A percentile compares a stretch with the other conserved stretches of the same genome.
Conservation (phyloP, 1,140 invertebrate species). For the Saxidomus purpurata region DNA sequence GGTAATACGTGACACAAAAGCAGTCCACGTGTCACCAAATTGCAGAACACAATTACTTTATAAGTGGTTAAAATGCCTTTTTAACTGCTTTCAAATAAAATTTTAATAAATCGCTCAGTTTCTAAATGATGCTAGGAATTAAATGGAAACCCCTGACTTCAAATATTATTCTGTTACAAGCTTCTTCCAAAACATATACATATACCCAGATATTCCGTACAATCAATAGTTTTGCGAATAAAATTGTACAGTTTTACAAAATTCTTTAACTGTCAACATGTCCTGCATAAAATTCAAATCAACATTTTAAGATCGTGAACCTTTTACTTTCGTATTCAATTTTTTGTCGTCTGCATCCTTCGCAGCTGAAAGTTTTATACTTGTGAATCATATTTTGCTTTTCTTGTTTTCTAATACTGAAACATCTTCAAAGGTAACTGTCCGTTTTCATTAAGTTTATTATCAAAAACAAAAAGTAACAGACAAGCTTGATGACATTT, state of each 20-base stretch:
- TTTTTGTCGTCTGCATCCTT: constrained; percentile 23
- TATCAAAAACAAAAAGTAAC: not conserved
- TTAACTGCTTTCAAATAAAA: too few relatives aligned
- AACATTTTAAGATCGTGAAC: not conserved
- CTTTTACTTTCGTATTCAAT: not conserved
- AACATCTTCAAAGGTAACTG: not conserved
- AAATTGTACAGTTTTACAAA: not conserved
- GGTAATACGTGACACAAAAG: too few relatives aligned
- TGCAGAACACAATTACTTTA: too few relatives aligned
- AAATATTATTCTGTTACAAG: too few relatives aligned
- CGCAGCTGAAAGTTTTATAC: not conserved
- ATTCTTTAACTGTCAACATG: not conserved
- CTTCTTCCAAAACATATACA: too few relatives aligned
- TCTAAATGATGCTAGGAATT: too few relatives aligned
- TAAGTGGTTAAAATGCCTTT: too few relatives aligned
- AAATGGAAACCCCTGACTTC: too few relatives aligned
- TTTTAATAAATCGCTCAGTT: too few relatives aligned
- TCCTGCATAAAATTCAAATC: not conserved
- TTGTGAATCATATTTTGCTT: not conserved
- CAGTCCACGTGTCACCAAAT: too few relatives aligned
- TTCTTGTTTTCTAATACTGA: not conserved
- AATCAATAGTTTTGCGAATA: not conserved
- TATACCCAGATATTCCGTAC: not conserved
- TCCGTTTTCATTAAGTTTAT: not conserved
- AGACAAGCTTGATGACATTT: not conserved